Conservation (phyloP, 2,888 invertebrate species). For the Drosophila kokeensis region DNA sequence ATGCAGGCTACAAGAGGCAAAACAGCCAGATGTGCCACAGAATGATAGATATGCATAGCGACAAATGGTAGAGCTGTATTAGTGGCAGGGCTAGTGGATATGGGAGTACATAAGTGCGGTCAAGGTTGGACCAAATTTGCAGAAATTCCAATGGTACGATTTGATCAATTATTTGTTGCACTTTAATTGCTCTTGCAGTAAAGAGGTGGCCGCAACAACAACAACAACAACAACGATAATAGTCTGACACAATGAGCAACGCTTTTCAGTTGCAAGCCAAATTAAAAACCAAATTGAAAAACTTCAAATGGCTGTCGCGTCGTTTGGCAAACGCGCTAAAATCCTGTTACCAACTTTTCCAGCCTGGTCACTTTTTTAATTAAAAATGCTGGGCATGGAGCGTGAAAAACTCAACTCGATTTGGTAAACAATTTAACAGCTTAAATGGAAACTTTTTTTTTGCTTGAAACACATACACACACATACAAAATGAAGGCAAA, state of each 20-base stretch:
- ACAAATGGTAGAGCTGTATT: conserved; percentile 36
- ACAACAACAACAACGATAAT: conserved; percentile 2
- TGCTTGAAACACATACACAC: conserved; percentile 1
- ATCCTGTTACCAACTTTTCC: conserved; percentile 54
- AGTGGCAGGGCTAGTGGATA: neutral
- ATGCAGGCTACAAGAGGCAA: conserved; percentile 16
- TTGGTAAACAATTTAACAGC: conserved; percentile 62
- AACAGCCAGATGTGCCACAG: neutral
- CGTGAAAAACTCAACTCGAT: conserved; percentile 4
- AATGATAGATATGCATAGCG: conserved; percentile 23
- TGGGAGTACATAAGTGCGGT: neutral
- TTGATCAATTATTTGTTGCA: conserved; percentile 52
- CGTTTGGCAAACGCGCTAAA: conserved; percentile 26
- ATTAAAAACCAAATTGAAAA: conserved; percentile 49
- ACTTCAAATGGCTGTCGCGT: conserved; percentile 58
- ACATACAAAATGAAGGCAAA: neutral
- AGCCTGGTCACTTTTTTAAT: conserved; percentile 70
- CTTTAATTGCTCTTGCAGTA: conserved; percentile 56
- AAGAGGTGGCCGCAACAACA: neutral
- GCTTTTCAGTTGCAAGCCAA: conserved; percentile 28
- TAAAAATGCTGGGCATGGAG: conserved; percentile 50
- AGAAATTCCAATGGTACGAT: conserved; percentile 40
- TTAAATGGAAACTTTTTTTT: conserved; percentile 46
- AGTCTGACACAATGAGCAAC: conserved; percentile 10
- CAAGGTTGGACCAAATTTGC: conserved; percentile 7